Conservation (phyloP, 1,140 invertebrate genomes). For the Homarus americanus region DNA sequence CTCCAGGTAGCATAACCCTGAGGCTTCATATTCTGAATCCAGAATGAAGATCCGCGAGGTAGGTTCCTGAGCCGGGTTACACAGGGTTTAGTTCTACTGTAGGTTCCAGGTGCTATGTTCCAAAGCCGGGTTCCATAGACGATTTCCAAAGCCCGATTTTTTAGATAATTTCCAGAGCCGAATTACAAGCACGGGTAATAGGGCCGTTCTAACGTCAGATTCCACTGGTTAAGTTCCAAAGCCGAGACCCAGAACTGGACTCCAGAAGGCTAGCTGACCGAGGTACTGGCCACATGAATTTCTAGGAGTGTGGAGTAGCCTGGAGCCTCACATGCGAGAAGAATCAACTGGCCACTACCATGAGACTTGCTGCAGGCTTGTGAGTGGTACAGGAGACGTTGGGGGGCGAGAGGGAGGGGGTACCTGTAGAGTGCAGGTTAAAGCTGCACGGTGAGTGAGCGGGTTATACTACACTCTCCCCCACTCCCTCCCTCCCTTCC, state of each 20-base stretch:
- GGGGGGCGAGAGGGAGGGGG: slow-evolving; percentile 5
- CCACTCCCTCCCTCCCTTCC: background rate
- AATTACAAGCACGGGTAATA: no score
- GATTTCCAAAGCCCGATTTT: no score
- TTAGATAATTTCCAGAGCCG: no score
- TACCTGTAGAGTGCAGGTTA: slow-evolving; percentile 59
- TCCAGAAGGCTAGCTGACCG: background rate
- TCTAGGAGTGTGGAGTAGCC: background rate
- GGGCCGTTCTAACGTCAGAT: no score
- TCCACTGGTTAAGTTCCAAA: no score
- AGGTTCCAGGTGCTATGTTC: no score
- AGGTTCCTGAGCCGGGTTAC: no score
- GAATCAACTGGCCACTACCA: background rate
- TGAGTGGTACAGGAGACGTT: background rate
- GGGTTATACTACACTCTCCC: slow-evolving; percentile 12
- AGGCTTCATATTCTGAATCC: no score
- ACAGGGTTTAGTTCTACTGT: no score
- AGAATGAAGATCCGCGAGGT: no score
- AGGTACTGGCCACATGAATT: background rate
- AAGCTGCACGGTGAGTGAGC: slow-evolving; percentile 56
- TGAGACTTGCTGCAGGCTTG: background rate
- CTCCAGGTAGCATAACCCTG: no score
- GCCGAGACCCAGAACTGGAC: background rate
- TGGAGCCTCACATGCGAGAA: background rate
- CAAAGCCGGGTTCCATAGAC: no score